A percentile compares a stretch with the other conserved stretches of the same genome.
phyloP scores from a whole-genome alignment of 2,113 vertebrate species.

The Clupea harengus region DNA sequence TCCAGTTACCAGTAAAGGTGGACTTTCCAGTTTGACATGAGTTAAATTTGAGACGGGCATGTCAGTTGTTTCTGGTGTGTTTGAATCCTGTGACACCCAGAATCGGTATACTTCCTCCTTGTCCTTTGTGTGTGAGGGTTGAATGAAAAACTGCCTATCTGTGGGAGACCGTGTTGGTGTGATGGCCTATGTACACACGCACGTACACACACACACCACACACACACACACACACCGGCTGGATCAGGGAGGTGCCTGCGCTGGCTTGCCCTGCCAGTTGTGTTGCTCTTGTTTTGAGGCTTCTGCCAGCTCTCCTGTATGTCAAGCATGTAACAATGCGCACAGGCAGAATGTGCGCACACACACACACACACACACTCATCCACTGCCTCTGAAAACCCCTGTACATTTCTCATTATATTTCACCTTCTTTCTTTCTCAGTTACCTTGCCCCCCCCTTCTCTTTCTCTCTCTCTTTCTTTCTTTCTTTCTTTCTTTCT shows the following conservation, averaged over 20 bases:
- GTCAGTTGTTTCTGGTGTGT: background rate
- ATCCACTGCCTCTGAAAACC: background rate
- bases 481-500: background rate
- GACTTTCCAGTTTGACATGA: no score
- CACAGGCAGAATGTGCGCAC: background rate
- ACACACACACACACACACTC: background rate
- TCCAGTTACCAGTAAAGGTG: no score
- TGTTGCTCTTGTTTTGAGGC: background rate
- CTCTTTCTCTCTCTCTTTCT: background rate
- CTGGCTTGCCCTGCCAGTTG: background rate
- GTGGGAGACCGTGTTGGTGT: background rate
- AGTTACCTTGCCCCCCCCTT: background rate
- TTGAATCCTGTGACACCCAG: background rate
- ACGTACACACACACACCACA: background rate
- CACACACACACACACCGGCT: background rate
- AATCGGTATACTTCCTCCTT: background rate
- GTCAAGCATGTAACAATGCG: background rate
- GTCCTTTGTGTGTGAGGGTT: background rate
- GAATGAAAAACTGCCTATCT: no score
- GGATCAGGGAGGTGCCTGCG: background rate
- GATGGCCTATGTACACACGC: background rate
- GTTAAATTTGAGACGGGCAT: background rate
- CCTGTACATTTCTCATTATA: background rate
- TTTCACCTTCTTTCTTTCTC: background rate
- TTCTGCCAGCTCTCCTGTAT: background rate